Evolutionary conservation across 2,797 vertebrate genomes (phyloP), one percentile per base, ranked within the genome.

Genomic region (Clarias platycephalus): DNA sequence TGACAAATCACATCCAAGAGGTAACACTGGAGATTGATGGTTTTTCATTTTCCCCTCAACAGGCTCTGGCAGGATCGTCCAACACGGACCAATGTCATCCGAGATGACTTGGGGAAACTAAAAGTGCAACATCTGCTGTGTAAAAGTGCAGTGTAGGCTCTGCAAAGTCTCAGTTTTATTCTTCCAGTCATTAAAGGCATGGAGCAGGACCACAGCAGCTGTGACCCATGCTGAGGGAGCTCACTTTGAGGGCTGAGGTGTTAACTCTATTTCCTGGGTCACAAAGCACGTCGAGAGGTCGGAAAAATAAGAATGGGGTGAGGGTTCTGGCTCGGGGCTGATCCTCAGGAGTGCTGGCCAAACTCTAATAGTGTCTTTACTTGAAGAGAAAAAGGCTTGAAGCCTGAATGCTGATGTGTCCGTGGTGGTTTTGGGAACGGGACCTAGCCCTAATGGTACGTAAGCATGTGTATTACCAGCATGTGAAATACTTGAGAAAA

Each of bases 231-330:
- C 79, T 22, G 86, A 88, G 91, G 89, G 90, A 91, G 90, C 84
- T 83, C 40, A 87, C 88, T 83, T 90, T 87, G 89, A 88, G 79
- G 91, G 87, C 90, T 7, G 90, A 94, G 93, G 94, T 95, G 93
- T 94, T 95, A 94, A 95, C 94, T 95, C 94, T 92, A 94, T 95
- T 94, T 95, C 94, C 93, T 92, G 94, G 94, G 94, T 94, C 93
- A 94, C 93, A 93, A 94, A 94, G 91, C 91, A 85, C 92, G 89
- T 93, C 92, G 92, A 86, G 92, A 90, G 94, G 93, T 93, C 93
- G 18, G 5, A 24, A 66, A 49, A 92, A 90, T 87, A 91, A 13
- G 49, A 92, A 89, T 87, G 86, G 88, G 92, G 90, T 89, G 85
- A 89, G 90, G 89, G 89, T 91, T 84, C 84, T 91, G 89, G 88